A percentile compares a stretch with the other conserved stretches of the same genome.
Conservation (phyloP, 1,140 invertebrate genomes). For the Platyscapa corneri region DNA sequence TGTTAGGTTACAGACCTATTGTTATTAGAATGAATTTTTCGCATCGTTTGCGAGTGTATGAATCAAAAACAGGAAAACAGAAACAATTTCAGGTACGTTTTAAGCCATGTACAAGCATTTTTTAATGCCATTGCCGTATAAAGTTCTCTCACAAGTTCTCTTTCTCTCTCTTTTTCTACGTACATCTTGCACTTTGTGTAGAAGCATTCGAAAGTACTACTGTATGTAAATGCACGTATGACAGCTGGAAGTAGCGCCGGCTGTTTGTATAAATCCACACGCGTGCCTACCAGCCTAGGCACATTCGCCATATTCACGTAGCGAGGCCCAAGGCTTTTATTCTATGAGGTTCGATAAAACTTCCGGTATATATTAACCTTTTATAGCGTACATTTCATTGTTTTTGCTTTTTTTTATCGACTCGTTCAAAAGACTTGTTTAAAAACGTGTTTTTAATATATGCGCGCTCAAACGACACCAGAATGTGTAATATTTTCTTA, state of each 20-base stretch:
- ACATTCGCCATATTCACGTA: slow-evolving; percentile 37
- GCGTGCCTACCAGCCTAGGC: background rate
- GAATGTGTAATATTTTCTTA: no score
- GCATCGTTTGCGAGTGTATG: background rate
- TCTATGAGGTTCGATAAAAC: background rate
- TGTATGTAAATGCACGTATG: slow-evolving; percentile 51
- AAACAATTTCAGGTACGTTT: background rate
- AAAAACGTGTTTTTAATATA: no score
- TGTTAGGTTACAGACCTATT: no score
- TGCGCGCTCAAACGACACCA: no score
- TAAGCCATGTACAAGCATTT: no score
- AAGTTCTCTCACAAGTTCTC: background rate
- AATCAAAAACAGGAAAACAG: background rate
- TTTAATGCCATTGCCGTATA: background rate
- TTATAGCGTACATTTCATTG: background rate
- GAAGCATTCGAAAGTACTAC: slow-evolving; percentile 34
- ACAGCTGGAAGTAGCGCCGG: slow-evolving; percentile 5
- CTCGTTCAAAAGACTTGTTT: background rate
- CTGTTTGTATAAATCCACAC: background rate
- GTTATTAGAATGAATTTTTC: background rate
- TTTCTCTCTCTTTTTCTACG: background rate
- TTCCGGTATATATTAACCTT: background rate
- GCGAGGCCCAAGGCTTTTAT: background rate
- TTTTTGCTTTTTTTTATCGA: background rate
- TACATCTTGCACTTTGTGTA: slow-evolving; percentile 27